A percentile compares a stretch with the other conserved stretches of the same genome.
Evolutionary conservation across 1,140 invertebrate species (phyloP).

Genomic region (Euborellia annulipes): DNA sequence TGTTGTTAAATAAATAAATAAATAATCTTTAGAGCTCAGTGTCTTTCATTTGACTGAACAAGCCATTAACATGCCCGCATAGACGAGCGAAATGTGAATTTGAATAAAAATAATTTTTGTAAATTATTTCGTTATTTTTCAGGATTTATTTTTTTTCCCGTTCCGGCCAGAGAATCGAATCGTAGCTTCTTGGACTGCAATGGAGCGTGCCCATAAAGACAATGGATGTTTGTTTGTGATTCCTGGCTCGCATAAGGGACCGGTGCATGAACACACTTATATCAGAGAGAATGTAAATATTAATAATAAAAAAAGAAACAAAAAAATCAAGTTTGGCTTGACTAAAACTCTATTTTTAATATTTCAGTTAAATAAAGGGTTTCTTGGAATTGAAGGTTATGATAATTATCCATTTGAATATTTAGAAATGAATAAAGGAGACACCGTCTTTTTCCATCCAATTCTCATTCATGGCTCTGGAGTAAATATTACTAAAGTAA

Average conservation of each 20-base stretch:
- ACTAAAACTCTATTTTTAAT: too few species aligned
- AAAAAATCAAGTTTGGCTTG: too few species aligned
- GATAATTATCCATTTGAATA: conserved; percentile 34
- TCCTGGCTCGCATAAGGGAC: conserved; percentile 57
- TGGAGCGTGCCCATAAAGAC: conserved; percentile 55
- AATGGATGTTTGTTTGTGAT: conserved; percentile 78
- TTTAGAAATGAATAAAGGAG: conserved; percentile 67
- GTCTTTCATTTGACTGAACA: too few species aligned
- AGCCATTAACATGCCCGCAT: too few species aligned
- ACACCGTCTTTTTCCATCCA: conserved; percentile 86
- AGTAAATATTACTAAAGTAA: conserved; percentile 51
- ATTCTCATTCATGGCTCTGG: conserved; percentile 75
- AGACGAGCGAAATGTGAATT: too few species aligned
- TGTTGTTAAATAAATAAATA: too few species aligned
- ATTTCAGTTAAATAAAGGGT: too few species aligned
- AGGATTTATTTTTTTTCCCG: conserved; percentile 78
- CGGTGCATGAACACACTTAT: too few species aligned
- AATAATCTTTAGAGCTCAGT: too few species aligned
- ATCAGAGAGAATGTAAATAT: too few species aligned
- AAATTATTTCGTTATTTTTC: conserved; percentile 30
- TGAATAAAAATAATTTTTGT: too few species aligned
- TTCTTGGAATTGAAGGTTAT: conserved; percentile 56
- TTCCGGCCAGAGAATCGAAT: conserved; percentile 64
- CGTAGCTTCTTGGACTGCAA: conserved; percentile 77
- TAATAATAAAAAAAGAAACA: too few species aligned